Base-by-base conservation (phyloP, 37 sponge, comb jelly and placozoan species). In the Lycopodina hypogea region DNA sequence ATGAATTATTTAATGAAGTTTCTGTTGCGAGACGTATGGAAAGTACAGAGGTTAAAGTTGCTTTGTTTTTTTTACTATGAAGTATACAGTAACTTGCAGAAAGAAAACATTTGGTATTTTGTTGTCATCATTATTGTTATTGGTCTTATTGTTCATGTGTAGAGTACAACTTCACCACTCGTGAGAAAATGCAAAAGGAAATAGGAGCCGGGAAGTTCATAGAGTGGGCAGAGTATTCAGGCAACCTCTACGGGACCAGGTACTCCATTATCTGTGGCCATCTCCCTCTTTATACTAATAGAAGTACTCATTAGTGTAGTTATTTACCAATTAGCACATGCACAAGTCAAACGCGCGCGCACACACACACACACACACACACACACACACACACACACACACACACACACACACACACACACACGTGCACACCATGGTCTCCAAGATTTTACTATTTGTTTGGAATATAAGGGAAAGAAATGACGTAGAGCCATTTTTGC, bases 171-270 rank as follows among this genome's bases (percentile, higher is more conserved):
- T 96, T 96, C 77, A 75, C 81, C 1, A 83, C 86, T 3, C 56
- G 56, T 24, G 92, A 91, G 42, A 69, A 85, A 38, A 96, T 98
- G 94, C 29, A 84, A 62, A 66, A 72, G 11, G 79, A 56, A n/a
- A 80, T 98, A 28, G 86, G 61, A 19, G 69, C 66, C 35, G 94
- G 94, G 6, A 67, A 86, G 40, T 98, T 98, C 60, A 93, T 98
- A 19, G 99, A 98, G 75, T 81, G 75, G 77, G 96, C 99, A 7
- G 93, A 93, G n/a, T 98, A 86, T 77, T 88, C 96, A 21, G 90
- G 93, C 3, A 98, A 98, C 71, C 40, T 93, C 75, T 98, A 98
- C 52, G 99, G 99, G n/a, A 98, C 99, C 41, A 93, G 94, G 94
- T 93, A 35, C 59, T 57, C 29, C 48, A 29, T 3, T 33, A n/a